Base-by-base conservation (phyloP, 2,888 invertebrate genomes). In the Xylota segnis region DNA sequence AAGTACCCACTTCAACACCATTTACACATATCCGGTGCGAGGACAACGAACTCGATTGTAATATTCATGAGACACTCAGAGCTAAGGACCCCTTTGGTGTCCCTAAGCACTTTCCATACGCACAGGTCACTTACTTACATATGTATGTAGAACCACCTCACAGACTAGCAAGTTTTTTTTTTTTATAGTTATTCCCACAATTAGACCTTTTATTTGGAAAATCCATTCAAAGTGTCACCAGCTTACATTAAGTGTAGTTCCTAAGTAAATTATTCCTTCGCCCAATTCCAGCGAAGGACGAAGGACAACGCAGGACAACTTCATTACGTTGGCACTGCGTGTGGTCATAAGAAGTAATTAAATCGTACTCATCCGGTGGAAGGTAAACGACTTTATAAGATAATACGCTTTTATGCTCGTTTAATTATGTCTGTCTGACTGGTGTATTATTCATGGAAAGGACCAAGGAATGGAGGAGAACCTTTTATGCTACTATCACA, bases 321-420 rank as follows among this genome's bases (percentile, higher is more conserved):
- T 23, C 58, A 70, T 70, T 58, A 45, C 27, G 27, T 47, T 34
- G 9, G 47, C 23, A 34, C 47, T 71, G 37, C 58, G 32, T 47
- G 23, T 14, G 70, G 58, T 59, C 71, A 71, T 47, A 6, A 52
- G 12, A 14, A 47, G 71, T 47, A 71, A 71, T 59, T 47, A 71
- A 71, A 59, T 14, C 14, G 34, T 71, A 10, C 58, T 59, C 34
- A 56, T 70, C 32, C 71, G 0, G 40, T 58, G 23, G 45, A 58
- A 47, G 58, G 71, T 47, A 71, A 59, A 59, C 58, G 58, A 59
- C 47, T 71, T 47, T 14, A 43, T 68, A 56, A 68, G 68, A 68
- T 59, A 59, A 59, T 59, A 27, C 34, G 34, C 3, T 47, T 32
- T n/a, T 47, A 47, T 65, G 16, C 47, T 47, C 5, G 5, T 47